phyloP scores from a whole-genome alignment of 1,140 invertebrate genomes.

The Apolygus lucorum region DNA sequence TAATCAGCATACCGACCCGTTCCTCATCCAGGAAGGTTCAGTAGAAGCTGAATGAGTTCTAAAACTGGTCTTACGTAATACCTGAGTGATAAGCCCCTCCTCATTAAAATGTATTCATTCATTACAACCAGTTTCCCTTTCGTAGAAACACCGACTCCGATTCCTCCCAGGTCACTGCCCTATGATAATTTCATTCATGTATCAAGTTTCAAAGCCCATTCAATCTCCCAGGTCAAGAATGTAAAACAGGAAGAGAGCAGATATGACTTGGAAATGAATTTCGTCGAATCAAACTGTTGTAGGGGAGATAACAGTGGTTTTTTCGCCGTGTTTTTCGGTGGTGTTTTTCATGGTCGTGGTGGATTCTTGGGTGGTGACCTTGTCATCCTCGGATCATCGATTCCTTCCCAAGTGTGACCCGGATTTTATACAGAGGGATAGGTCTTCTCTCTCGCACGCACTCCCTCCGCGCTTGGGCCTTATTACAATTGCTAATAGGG shows the following conservation, averaged over 20 bases:
- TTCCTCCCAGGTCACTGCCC: conserved; percentile 3
- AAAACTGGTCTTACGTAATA: conserved; percentile 13
- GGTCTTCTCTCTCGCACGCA: conserved; percentile 14
- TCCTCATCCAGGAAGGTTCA: too few species aligned
- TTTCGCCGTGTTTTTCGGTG: too few species aligned
- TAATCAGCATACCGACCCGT: too few species aligned
- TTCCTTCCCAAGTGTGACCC: conserved; percentile 28
- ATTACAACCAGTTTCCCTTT: conserved; percentile 7
- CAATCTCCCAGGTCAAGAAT: conserved; percentile 1
- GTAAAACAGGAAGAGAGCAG: not conserved
- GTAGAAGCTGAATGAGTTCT: not conserved
- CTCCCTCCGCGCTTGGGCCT: conserved; percentile 28
- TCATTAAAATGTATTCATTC: conserved; percentile 13
- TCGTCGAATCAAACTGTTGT: not conserved
- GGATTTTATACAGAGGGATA: conserved; percentile 29
- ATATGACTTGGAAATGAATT: not conserved
- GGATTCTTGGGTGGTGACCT: conserved; percentile 4
- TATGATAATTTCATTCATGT: conserved; percentile 14
- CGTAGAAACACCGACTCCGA: not conserved
- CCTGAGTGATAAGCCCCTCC: not conserved
- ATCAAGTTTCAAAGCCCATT: conserved; percentile 1
- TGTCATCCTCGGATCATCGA: conserved; percentile 23
- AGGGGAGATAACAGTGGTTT: not conserved
- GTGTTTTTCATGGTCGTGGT: not conserved
- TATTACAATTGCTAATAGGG: conserved; percentile 37